Evolutionary conservation across 2,888 invertebrate species (phyloP).

Genomic region (Pheosia gnoma): DNA sequence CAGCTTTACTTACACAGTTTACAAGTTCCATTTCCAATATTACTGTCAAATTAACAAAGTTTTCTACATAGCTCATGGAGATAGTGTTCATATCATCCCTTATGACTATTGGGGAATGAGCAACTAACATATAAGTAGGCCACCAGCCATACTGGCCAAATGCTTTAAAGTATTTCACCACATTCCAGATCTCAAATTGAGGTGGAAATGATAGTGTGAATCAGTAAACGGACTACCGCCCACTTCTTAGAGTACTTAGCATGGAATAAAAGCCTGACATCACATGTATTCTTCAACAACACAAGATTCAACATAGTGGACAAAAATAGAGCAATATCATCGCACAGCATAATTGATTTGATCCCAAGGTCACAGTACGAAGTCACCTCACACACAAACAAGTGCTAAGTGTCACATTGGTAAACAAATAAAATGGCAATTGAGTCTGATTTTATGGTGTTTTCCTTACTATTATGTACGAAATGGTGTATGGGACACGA

Average conservation of each 20-base stretch:
- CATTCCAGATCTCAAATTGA: too few relatives aligned
- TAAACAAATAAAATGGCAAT: neutral
- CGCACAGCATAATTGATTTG: constrained; percentile 54
- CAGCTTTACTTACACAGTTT: too few relatives aligned
- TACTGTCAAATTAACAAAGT: too few relatives aligned
- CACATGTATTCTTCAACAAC: constrained; percentile 51
- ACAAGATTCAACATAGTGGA: constrained; percentile 53
- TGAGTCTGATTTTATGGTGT: constrained; percentile 10
- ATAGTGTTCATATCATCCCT: too few relatives aligned
- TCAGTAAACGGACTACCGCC: constrained; percentile 32
- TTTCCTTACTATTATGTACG: neutral
- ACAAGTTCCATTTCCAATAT: too few relatives aligned
- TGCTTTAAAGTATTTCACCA: too few relatives aligned
- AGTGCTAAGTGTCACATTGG: neutral
- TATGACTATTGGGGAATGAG: too few relatives aligned
- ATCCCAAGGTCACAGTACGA: constrained; percentile 45
- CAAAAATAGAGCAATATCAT: constrained; percentile 58
- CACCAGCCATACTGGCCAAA: too few relatives aligned
- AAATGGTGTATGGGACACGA: too few relatives aligned
- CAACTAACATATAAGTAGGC: too few relatives aligned
- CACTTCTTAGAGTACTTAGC: constrained; percentile 30
- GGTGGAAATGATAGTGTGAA: neutral
- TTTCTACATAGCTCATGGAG: too few relatives aligned
- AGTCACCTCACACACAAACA: constrained; percentile 13
- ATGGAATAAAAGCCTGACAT: constrained; percentile 56